Base-by-base conservation (phyloP, 2,797 vertebrate species). In the Phrynocephalus forsythii region DNA sequence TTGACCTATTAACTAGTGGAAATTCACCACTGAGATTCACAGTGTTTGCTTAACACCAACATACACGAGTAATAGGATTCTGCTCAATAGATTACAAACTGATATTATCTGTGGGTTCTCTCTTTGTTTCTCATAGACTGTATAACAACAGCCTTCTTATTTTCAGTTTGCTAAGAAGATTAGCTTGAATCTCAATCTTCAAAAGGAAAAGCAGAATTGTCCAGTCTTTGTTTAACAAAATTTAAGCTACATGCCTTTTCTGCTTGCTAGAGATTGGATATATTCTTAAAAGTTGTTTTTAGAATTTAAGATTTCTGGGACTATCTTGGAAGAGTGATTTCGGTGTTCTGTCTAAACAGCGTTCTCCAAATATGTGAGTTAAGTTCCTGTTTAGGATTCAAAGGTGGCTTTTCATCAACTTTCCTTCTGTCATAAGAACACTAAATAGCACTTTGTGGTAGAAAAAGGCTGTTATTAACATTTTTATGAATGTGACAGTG, bases 101-200 rank as follows among this genome's bases (percentile, higher is more conserved):
- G 60, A 10, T 48, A 72, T 5, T 5, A 60, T 6, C 50, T 56
- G 13, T 72, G 18, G 38, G 60, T 26, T 26, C 20, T 26, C 2
- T 56, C 13, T 33, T 5, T 60, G 8, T n/a, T 24, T 20, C 15
- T 60, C 22, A 2, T 50, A 38, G 22, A 10, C 1, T 75, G 18
- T 76, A 48, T 8, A 56, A 11, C 52, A 56, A 56, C 52, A 56
- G 52, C 52, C 85, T 11, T 33, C 28, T 3, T 38, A 87, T 68
- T 86, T 69, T 81, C 26, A 83, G 63, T 22, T 50, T 20, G 76
- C 90, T 75, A 38, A 84, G n/a, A 84, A 26, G 44, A 66, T 84
- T 48, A 63, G 3, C 20, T 71, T 88, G 11, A 52, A 69, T 72
- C 11, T 79, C 50, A 16, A 33, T 69, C 79, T 79, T 33, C 33